Evolutionary conservation across 2,888 invertebrate genomes (phyloP).

Genomic region (Euzophera pinguis): DNA sequence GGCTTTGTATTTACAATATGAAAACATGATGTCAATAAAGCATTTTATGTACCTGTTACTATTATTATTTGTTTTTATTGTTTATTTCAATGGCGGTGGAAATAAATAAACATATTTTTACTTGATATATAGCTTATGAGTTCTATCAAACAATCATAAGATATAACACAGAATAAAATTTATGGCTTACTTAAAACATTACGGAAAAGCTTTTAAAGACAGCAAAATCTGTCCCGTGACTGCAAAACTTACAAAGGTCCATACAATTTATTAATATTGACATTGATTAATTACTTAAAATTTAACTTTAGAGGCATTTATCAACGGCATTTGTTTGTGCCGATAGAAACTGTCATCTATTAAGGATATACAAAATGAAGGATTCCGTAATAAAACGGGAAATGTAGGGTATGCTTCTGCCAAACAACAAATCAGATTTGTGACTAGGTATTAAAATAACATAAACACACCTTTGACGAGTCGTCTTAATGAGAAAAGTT

Average conservation of each 20-base stretch:
- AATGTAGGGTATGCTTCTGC: conserved; percentile 19
- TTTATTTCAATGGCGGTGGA: too few species aligned
- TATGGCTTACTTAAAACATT: too few species aligned
- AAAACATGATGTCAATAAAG: too few species aligned
- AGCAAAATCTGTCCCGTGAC: not conserved
- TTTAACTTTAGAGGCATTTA: conserved; percentile 16
- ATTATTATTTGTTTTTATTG: too few species aligned
- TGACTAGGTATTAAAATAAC: conserved; percentile 69
- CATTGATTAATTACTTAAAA: conserved; percentile 17
- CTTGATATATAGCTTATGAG: too few species aligned
- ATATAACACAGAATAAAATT: too few species aligned
- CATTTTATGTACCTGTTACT: too few species aligned
- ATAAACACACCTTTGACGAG: conserved; percentile 75
- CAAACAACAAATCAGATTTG: conserved; percentile 49
- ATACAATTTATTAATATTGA: conserved; percentile 12
- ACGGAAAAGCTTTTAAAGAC: not conserved
- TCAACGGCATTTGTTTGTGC: conserved; percentile 20
- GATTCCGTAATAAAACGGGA: conserved; percentile 17
- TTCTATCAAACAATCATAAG: too few species aligned
- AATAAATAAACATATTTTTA: too few species aligned
- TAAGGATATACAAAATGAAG: conserved; percentile 20
- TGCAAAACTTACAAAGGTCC: conserved; percentile 1
- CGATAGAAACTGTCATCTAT: conserved; percentile 18
- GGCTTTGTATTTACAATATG: too few species aligned
- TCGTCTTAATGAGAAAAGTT: conserved; percentile 78